Conservation (phyloP, 2,888 invertebrate genomes). For the Hirtodrosophila histrioides region DNA sequence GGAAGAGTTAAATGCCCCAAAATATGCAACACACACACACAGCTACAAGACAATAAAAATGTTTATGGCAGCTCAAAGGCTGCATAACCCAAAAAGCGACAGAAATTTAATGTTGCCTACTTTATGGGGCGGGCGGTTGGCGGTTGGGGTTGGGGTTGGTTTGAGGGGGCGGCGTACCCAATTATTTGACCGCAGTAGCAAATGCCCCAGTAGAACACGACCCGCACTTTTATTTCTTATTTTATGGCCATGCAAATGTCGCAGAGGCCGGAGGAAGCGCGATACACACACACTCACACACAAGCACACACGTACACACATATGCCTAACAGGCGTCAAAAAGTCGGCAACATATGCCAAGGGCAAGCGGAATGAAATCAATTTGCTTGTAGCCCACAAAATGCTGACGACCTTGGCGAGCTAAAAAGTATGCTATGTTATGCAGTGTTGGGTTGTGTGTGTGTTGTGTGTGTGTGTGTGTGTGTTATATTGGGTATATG, state of each 20-base stretch:
- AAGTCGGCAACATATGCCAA: constrained; percentile 69
- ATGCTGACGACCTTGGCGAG: constrained; percentile 45
- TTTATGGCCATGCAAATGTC: constrained; percentile 76
- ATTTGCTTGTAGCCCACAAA: constrained; percentile 45
- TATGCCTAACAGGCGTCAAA: constrained; percentile 53
- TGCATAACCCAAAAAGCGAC: constrained; percentile 14
- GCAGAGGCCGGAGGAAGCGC: constrained; percentile 18
- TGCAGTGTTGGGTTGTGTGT: not conserved
- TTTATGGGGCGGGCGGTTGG: not conserved
- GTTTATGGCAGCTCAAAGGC: constrained; percentile 47
- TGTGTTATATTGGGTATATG: constrained; percentile 9
- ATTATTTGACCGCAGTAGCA: constrained; percentile 60
- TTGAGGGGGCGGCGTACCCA: constrained; percentile 34
- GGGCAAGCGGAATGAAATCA: constrained; percentile 54
- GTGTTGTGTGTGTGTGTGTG: constrained; percentile 5
- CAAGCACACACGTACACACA: not conserved
- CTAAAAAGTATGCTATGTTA: constrained; percentile 21
- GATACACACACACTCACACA: constrained; percentile 9
- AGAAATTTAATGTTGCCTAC: constrained; percentile 39
- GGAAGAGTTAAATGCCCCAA: constrained; percentile 40
- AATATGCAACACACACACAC: constrained; percentile 2
- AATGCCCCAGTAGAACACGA: constrained; percentile 21
- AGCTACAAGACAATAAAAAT: constrained; percentile 59
- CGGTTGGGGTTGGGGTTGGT: not conserved
- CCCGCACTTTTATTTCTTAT: constrained; percentile 68